A percentile compares a stretch with the other conserved stretches of the same genome.
Conservation (phyloP, 2,113 vertebrate species). For the Acrocephalus arundinaceus region DNA sequence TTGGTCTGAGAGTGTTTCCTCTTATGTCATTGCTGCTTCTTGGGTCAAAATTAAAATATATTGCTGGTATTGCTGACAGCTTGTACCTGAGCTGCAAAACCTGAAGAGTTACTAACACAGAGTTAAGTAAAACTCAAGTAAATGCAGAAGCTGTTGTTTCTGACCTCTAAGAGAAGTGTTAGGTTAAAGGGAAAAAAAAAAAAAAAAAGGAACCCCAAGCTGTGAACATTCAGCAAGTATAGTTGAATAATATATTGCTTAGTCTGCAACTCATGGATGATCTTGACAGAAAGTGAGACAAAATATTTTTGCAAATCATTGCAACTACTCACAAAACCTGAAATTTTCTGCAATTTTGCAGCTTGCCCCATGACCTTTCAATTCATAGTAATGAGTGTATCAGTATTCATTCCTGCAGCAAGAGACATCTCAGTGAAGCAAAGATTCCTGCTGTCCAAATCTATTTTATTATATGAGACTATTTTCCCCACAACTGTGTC, state of each 20-base stretch:
- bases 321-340: background rate
- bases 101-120: background rate
- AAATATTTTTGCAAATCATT: background rate
- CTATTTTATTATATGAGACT: background rate
- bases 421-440: background rate
- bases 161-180: background rate
- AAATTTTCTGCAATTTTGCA: background rate
- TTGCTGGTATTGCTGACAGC: slow-evolving; percentile 16
- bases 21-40: background rate
- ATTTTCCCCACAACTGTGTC: background rate
- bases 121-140: background rate
- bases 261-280: background rate
- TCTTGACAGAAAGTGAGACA: background rate
- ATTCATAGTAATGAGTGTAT: background rate
- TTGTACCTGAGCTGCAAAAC: background rate
- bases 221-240: background rate
- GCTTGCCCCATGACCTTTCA: background rate
- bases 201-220: background rate
- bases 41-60: slow-evolving; percentile 16
- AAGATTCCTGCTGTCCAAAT: background rate
- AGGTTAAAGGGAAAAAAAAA: background rate
- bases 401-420: background rate
- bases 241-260: background rate
- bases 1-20: slow-evolving; percentile 53
- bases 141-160: background rate